Base-by-base conservation (phyloP, 2,797 vertebrate genomes). In the Sebastes cheni region DNA sequence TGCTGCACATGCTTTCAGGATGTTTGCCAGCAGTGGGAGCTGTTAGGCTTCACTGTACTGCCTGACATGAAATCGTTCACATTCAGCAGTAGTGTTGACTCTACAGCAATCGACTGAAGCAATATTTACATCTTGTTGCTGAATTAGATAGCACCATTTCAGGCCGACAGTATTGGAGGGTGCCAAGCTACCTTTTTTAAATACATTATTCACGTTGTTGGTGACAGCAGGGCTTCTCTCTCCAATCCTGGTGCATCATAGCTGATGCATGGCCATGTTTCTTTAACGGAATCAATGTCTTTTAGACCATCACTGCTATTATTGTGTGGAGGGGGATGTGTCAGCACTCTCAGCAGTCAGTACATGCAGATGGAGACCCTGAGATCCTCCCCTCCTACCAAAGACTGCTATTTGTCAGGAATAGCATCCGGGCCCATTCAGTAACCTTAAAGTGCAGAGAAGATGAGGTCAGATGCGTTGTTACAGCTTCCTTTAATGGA, bases 21-120 rank as follows among this genome's bases (percentile, higher is more conserved):
- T 56, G 22, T 80, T 69, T 14, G 71, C 93, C 94, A 94, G 90
- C 88, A 94, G 94, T 92, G 85, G 90, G 91, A 60, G 89, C 91
- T 92, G 72, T 90, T 90, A 62, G 64, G 77, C 86, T 88, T 81
- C 69, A 34, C 30, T 83, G 42, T 18, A 9, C 50, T 46, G 75
- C 72, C 59, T 55, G 16, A 60, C 62, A 61, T 66, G 20, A 58
- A 78, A 65, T 55, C 5, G 30, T 56, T 85, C 75, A 72, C 56
- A 60, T 67, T 66, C 79, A 85, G 75, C 75, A 82, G 84, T 65
- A 66, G 79, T 78, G 86, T 59, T 86, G 83, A 87, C 79, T 88
- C 73, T 18, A 76, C 73, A 79, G 75, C 75, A 84, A 64, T 59
- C 27, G 20, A 72, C 82, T 82, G 81, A 80, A 77, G 83, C 72